phyloP scores from a whole-genome alignment of 2,113 vertebrate genomes.

The Equus quagga region DNA sequence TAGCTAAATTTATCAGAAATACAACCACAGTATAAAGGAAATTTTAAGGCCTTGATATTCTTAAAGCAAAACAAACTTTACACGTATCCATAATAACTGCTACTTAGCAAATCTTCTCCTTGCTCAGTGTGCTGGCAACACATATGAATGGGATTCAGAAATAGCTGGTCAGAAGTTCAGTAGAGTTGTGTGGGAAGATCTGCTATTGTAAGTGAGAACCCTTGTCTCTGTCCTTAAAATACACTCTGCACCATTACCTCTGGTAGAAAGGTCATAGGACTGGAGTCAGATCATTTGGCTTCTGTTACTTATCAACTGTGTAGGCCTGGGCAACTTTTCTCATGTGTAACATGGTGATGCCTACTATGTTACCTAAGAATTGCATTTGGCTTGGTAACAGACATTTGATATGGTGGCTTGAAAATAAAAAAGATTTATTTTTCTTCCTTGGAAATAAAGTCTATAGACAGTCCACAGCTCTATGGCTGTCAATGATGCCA shows the following conservation, averaged over 20 bases:
- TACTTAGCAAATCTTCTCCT: not conserved
- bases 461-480: not conserved
- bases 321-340: not conserved
- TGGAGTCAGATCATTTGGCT: not conserved
- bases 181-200: not conserved
- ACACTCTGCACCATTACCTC: constrained; percentile 16
- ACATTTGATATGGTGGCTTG: constrained; percentile 5
- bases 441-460: not conserved
- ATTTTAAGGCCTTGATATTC: not conserved
- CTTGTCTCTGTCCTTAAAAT: constrained; percentile 61
- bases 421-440: not conserved
- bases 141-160: constrained; percentile 19
- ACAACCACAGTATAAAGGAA: not conserved
- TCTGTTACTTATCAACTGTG: not conserved
- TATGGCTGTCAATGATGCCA: not conserved
- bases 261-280: constrained; percentile 52
- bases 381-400: constrained; percentile 18
- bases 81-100: not conserved
- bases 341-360: not conserved
- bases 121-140: not conserved
- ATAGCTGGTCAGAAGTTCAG: constrained; percentile 45
- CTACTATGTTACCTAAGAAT: not conserved
- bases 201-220: constrained; percentile 35
- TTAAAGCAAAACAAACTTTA: not conserved
- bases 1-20: not conserved